A percentile compares a stretch with the other conserved stretches of the same genome.
phyloP scores from a whole-genome alignment of 1,140 invertebrate genomes.

The Protaetia brevitarsis region DNA sequence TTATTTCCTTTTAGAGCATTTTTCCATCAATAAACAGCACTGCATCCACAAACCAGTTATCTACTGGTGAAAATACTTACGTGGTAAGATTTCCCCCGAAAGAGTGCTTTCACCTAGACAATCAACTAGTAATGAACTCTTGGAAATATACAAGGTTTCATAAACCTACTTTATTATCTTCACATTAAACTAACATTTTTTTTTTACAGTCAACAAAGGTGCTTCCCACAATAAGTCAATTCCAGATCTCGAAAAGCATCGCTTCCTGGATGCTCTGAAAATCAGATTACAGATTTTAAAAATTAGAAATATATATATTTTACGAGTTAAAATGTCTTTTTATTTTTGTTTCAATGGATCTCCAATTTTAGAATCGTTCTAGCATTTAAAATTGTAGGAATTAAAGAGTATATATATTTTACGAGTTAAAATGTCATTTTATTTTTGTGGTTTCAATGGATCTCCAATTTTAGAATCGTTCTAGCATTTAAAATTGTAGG shows the following conservation, averaged over 20 bases:
- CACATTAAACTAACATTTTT: not conserved
- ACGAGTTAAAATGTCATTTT: not conserved
- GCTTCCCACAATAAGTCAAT: not conserved
- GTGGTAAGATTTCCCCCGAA: constrained; percentile 22
- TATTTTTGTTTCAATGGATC: no score
- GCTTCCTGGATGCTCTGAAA: not conserved
- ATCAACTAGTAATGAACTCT: not conserved
- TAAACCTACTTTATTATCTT: not conserved
- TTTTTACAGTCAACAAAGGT: not conserved
- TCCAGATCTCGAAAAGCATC: not conserved
- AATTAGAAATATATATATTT: not conserved
- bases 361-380: no score
- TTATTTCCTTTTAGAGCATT: not conserved
- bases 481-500: no score
- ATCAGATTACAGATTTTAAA: not conserved
- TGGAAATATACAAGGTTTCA: constrained; percentile 8
- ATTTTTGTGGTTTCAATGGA: no score
- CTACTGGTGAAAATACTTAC: not conserved
- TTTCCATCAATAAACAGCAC: not conserved
- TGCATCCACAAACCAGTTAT: not conserved
- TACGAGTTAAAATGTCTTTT: not conserved
- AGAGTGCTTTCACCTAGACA: constrained; percentile 14
- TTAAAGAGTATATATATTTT: no score
- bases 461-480: no score
- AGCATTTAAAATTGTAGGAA: no score